phyloP scores from a whole-genome alignment of 2,888 invertebrate species.

The Falcaria lacertinaria region DNA sequence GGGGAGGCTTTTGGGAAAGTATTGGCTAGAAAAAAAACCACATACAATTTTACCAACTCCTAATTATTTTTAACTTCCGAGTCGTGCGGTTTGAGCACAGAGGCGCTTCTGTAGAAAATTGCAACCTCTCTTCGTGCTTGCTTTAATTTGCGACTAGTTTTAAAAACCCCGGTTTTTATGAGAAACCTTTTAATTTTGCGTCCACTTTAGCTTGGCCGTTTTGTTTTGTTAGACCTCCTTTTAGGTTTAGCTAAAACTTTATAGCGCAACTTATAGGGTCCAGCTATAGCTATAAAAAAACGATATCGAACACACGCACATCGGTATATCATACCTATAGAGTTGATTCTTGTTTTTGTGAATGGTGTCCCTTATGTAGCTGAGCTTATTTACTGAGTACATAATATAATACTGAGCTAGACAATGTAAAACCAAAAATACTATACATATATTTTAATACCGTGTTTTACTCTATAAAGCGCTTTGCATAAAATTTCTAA shows the following conservation, averaged over 20 bases:
- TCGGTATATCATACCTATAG: too few species aligned
- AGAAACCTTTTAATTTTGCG: constrained; percentile 26
- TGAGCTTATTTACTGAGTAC: too few species aligned
- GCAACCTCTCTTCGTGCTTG: constrained; percentile 39
- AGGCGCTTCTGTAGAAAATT: constrained; percentile 46
- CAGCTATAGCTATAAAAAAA: too few species aligned
- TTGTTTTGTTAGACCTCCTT: background rate
- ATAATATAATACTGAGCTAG: background rate
- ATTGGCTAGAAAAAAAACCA: too few species aligned
- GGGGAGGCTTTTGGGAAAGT: too few species aligned
- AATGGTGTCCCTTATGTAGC: too few species aligned
- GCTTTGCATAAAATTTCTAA: background rate
- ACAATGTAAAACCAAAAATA: background rate
- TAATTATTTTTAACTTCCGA: constrained; percentile 1
- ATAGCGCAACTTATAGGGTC: too few species aligned
- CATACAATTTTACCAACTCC: background rate
- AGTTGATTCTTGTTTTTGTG: too few species aligned
- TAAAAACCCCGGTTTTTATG: constrained; percentile 35
- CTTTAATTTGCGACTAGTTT: constrained; percentile 50
- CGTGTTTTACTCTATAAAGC: background rate
- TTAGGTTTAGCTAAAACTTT: background rate
- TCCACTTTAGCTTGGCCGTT: background rate
- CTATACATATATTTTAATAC: background rate
- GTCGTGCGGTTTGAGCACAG: constrained; percentile 34
- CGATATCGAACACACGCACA: too few species aligned